Percentiles rank a stretch among this genome's conserved stretches.
phyloP scores from a whole-genome alignment of 1,140 invertebrate species.

The Acromyrmex heyeri region DNA sequence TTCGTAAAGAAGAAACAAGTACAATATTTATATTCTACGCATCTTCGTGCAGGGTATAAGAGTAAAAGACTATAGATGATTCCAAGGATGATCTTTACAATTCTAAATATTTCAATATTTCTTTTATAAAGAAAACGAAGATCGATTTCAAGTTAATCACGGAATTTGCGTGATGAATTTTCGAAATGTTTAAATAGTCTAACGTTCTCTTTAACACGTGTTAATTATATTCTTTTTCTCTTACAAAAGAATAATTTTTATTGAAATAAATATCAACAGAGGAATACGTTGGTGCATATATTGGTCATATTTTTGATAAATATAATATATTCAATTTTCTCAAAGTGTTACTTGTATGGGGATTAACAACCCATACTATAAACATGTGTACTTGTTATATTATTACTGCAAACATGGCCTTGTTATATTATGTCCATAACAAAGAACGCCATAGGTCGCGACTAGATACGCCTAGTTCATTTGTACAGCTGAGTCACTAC shows the following conservation, averaged over 20 bases:
- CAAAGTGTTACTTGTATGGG: no score
- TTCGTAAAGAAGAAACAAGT: constrained; percentile 7
- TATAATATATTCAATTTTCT: neutral
- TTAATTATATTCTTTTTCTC: neutral
- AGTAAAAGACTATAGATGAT: constrained; percentile 10
- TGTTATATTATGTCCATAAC: constrained; percentile 4
- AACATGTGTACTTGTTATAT: neutral
- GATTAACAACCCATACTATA: neutral
- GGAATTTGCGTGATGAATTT: neutral
- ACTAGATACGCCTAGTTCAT: constrained; percentile 67
- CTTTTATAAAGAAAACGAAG: neutral
- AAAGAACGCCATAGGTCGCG: neutral
- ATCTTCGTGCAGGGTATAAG: constrained; percentile 15
- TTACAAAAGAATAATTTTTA: neutral
- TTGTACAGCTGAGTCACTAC: constrained; percentile 81
- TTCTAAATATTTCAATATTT: constrained; percentile 7
- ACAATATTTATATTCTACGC: neutral
- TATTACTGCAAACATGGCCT: neutral
- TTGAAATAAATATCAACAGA: neutral
- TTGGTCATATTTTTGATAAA: neutral
- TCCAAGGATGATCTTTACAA: constrained; percentile 14
- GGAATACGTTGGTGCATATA: neutral
- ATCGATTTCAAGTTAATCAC: constrained; percentile 5
- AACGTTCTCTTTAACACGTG: neutral
- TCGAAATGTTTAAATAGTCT: neutral